Evolutionary conservation across 92 coral and sea anemone species (phyloP), one percentile per base, ranked within the genome.

Genomic region (Zoanthus sociatus): DNA sequence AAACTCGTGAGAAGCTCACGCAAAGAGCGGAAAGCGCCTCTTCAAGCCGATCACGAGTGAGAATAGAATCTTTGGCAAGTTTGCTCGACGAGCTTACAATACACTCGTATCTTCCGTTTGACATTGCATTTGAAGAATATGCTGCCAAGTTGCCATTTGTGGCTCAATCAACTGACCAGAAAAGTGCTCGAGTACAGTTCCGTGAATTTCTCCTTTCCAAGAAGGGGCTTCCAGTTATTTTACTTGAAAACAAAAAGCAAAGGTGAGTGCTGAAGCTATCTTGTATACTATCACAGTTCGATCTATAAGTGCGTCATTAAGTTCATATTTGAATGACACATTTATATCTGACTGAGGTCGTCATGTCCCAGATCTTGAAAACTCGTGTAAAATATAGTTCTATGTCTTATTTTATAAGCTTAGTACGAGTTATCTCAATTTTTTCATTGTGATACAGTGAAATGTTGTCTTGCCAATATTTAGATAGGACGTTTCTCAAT

Each of bases 131-230:
- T 64, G 86, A 82, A 76, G 82, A 76, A 76, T 76, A 76, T 55
- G 82, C 82, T 76, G 82, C 86, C 42, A 61, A 32, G 75, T 61
- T 82, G 75, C 77, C 31, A 47, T 82, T 42, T 61, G 86, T 82
- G 48, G 78, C 76, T 32, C 51, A 56, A 42, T 58, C 86, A 16
- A 82, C 63, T 31, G 48, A 56, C 60, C 31, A 64, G 55, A 82
- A 82, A 53, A 82, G 86, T 82, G 86, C 86, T 42, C 63, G 32
- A 82, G 86, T 82, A 20, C 86, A 58, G 54, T 82, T 82, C 75
- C 86, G 86, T 33, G 75, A 82, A 58, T 46, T 82, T 67, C 75
- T 82, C 72, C 86, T 82, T 82, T 82, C 86, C 42, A 33, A 48
- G 48, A 56, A 82, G 45, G 86, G 86, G 86, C 86, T 61, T 60